These are phyloP conservation scores for Geotrupes spiniger DNA, from an alignment of 2,888 invertebrate genomes.

Conservation along the genomic window DNA sequence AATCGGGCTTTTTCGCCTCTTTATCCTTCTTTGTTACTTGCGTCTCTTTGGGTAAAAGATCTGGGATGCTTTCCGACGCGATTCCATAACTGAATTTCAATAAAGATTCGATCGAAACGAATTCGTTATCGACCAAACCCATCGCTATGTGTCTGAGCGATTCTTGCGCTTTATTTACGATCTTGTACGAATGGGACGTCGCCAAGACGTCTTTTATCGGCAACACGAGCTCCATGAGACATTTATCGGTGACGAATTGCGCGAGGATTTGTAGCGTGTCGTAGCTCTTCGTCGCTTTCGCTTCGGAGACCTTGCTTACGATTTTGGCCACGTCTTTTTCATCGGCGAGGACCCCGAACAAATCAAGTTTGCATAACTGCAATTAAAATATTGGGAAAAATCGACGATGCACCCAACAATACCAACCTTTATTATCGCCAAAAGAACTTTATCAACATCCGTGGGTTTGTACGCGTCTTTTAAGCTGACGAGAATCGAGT, in stretches of 20 bases:
- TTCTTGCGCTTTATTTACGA: slow-evolving; percentile 74
- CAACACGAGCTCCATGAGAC: slow-evolving; percentile 70
- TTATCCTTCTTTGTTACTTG: slow-evolving; percentile 56
- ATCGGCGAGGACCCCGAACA: slow-evolving; percentile 84
- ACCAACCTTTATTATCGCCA: slow-evolving; percentile 69
- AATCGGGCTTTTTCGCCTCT: slow-evolving; percentile 64
- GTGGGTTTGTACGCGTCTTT: slow-evolving; percentile 67
- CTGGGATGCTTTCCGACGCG: slow-evolving; percentile 76
- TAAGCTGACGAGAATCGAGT: slow-evolving; percentile 74
- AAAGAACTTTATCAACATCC: slow-evolving; percentile 77
- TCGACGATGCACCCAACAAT: neutral
- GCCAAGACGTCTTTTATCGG: slow-evolving; percentile 80
- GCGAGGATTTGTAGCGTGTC: slow-evolving; percentile 81
- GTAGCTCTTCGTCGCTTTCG: slow-evolving; percentile 81
- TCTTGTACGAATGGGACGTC: slow-evolving; percentile 75
- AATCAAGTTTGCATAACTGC: slow-evolving; percentile 77
- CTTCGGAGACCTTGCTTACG: slow-evolving; percentile 76
- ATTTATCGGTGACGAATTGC: slow-evolving; percentile 72
- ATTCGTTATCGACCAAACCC: slow-evolving; percentile 81
- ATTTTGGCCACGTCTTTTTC: slow-evolving; percentile 91
- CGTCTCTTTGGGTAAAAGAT: slow-evolving; percentile 58
- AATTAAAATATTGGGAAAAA: slow-evolving; percentile 16
- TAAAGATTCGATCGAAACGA: slow-evolving; percentile 68
- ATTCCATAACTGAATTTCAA: slow-evolving; percentile 80
- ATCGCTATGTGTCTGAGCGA: slow-evolving; percentile 74